Percentiles rank a stretch among this genome's conserved stretches.
phyloP scores from a whole-genome alignment of 1,140 invertebrate species.

The Aporrectodea caliginosa region DNA sequence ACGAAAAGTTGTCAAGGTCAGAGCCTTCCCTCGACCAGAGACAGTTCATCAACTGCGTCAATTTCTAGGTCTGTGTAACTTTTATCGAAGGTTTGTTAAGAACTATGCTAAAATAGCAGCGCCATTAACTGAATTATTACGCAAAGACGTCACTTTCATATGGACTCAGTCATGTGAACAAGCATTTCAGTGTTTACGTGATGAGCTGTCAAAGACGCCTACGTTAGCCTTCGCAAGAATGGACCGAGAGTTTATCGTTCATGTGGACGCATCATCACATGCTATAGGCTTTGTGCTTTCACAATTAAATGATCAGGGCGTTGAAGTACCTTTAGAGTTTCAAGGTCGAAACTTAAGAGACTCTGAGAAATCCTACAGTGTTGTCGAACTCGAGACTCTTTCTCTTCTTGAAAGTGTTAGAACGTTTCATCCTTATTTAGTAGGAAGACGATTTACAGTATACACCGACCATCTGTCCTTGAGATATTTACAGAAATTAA shows the following conservation, averaged over 20 bases:
- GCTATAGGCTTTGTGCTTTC: background rate
- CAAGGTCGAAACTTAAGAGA: background rate
- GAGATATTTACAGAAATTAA: background rate
- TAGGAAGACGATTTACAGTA: background rate
- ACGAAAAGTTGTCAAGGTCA: background rate
- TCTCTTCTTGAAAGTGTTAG: background rate
- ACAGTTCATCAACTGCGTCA: background rate
- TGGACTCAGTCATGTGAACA: background rate
- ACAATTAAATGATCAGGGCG: background rate
- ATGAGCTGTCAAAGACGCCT: background rate
- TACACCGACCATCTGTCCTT: background rate
- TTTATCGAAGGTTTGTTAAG: background rate
- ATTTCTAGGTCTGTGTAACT: background rate
- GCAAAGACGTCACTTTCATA: background rate
- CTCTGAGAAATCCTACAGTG: background rate
- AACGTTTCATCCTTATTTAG: background rate
- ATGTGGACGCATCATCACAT: background rate
- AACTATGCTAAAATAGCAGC: background rate
- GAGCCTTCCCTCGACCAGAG: background rate
- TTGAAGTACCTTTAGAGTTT: background rate
- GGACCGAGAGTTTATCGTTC: background rate
- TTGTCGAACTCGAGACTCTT: background rate
- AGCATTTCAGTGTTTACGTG: background rate
- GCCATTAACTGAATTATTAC: background rate
- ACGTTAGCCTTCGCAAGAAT: background rate